Base-by-base conservation (phyloP, 2,888 invertebrate species). In the Lycaena phlaeas region DNA sequence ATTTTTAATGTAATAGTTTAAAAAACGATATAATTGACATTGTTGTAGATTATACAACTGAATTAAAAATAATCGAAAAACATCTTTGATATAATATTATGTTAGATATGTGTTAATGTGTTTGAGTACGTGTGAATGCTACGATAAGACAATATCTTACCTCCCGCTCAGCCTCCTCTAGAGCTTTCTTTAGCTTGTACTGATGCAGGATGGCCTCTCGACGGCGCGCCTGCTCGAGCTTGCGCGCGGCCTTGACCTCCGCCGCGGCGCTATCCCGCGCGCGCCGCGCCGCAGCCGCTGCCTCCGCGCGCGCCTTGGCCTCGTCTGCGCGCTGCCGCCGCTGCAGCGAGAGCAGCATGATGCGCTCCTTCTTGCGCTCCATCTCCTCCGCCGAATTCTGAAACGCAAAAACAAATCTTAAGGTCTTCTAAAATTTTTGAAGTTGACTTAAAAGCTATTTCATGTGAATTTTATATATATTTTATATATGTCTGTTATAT, bases 261-360 rank as follows among this genome's bases (percentile, higher is more conserved):
- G 88, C 88, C 57, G 91, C 92, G 48, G 89, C 86, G 48, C 92
- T 91, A 54, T 94, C 94, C 36, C 89, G 86, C 57, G 94, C 94
- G 38, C 90, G 85, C 46, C 93, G 86, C 40, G 91, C 89, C 39
- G 92, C 91, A 5, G 90, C 87, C 58, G 95, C 94, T 41, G 89
- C 89, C 69, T 97, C 97, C 59, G 95, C 94, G 26, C 91, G 87
- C 50, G 91, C 90, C 49, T 94, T 91, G 44, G 92, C 89, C 72
- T 93, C 94, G 69, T 97, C 97, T 56, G 94, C 95, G 52, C 95
- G 92, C 68, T 96, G 95, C 54, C 94, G 91, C 59, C 98, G 87
- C 71, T 95, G 95, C 56, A 96, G 81, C 7, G 97, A 96, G 61
- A 94, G 85, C 70, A 96, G 77, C 89, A 97, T 92, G 46, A 98